Evolutionary conservation across 2,113 vertebrate genomes (phyloP).

Genomic region (Propithecus coquereli): DNA sequence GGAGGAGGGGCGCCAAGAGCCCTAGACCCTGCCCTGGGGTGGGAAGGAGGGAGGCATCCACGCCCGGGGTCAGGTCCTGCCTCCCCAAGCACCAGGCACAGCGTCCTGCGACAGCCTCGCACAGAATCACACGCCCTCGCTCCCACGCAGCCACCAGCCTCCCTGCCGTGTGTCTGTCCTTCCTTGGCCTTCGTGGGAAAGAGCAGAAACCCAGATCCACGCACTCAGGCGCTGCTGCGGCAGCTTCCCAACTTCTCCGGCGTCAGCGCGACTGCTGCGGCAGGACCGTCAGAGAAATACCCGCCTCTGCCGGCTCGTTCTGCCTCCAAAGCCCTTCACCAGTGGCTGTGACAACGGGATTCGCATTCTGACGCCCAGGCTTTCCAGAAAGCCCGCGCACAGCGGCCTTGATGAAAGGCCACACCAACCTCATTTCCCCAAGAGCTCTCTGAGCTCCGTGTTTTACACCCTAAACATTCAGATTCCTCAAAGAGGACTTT

Average conservation of each 20-base stretch:
- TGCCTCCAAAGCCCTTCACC: neutral
- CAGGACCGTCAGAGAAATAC: rapidly evolving
- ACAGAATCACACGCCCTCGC: neutral
- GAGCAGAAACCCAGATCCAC: neutral
- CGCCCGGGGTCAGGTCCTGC: neutral
- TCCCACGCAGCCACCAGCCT: too few species aligned
- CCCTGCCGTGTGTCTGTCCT: neutral
- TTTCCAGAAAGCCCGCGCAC: neutral
- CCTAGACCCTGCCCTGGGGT: neutral
- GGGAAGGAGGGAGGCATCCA: too few species aligned
- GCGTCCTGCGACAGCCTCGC: rapidly evolving
- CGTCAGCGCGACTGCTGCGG: too few species aligned
- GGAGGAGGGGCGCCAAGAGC: neutral
- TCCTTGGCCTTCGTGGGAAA: neutral
- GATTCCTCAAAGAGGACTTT: neutral
- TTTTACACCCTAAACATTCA: neutral
- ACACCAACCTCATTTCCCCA: neutral
- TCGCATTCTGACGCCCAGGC: neutral
- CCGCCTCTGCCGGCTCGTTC: neutral
- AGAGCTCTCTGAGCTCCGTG: neutral
- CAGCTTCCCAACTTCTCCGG: too few species aligned
- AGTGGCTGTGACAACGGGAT: neutral
- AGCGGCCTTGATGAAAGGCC: neutral
- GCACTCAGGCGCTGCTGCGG: too few species aligned
- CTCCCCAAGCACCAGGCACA: neutral